Evolutionary conservation across 2,797 vertebrate genomes (phyloP), one percentile per base, ranked within the genome.

Genomic region (Rhinella marina): DNA sequence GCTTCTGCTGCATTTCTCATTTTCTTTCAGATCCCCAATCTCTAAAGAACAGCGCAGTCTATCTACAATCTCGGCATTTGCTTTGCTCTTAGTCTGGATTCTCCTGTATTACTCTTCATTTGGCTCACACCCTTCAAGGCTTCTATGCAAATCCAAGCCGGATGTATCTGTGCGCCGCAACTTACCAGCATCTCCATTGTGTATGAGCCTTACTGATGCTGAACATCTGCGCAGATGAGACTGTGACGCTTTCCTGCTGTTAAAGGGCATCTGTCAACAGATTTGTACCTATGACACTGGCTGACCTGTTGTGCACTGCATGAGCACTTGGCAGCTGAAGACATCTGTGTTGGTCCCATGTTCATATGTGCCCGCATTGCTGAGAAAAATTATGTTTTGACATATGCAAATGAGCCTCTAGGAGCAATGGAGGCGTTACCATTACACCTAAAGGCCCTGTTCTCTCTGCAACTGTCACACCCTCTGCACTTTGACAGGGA

Each of bases 11-110:
- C 52, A 88, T 84, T 79, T 84, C 70, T 88, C 73, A 82, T 66
- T 79, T 84, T 84, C 81, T 66, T 59, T 84, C 78, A 84, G 87
- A 88, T 88, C 61, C 76, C 64, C 75, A 80, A 80, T 56, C 87
- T 88, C 29, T 84, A 66, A 88, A 68, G 73, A 88, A 62, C 76
- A 80, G 82, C 75, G 61, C 48, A 13, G 32, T 41, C 64, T 70
- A 72, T 79, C 73, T 68, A 32, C 61, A 76, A 29, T 77, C 32
- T 87, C 70, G 19, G 52, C 56, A 29, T 87, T 41, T 66, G 52
- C 48, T 61, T 50, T 68, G 52, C 48, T 61, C 64, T 57, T 64
- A 7, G 21, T 41, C 54, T 16, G 32, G 7, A 54, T 83, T 77
- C 54, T 84, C 41, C 41, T 8, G 41, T 29, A 56, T 84, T 61